These are phyloP conservation scores for Acipenser transmontanus DNA, from an alignment of 2,797 vertebrate species.

Conservation along the genomic window DNA sequence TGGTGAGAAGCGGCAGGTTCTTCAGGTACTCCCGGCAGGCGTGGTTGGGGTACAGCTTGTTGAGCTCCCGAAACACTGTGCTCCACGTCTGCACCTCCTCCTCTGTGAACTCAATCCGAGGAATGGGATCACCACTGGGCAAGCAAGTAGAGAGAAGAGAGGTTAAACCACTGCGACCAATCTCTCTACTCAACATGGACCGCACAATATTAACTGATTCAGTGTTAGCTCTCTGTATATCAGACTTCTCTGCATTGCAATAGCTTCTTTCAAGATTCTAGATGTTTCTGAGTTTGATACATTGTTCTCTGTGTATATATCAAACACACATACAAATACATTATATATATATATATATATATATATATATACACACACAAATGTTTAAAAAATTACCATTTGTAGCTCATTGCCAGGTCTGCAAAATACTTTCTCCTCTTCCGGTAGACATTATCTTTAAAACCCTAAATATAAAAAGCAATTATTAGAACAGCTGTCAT, in stretches of 20 bases:
- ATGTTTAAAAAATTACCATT: conserved; percentile 67
- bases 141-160: not conserved
- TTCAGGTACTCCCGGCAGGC: conserved; percentile 93
- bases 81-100: conserved; percentile 96
- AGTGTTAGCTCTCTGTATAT: too few relatives aligned
- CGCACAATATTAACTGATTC: too few relatives aligned
- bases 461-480: conserved; percentile 63
- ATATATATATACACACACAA: too few relatives aligned
- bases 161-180: not conserved
- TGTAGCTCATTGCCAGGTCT: conserved; percentile 83
- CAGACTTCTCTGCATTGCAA: too few relatives aligned
- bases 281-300: too few relatives aligned
- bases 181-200: too few relatives aligned
- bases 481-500: not conserved
- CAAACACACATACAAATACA: too few relatives aligned
- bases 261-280: too few relatives aligned
- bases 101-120: conserved; percentile 87
- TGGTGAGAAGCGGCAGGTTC: conserved; percentile 86
- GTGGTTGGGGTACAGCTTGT: conserved; percentile 87
- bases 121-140: conserved; percentile 81
- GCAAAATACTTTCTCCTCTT: conserved; percentile 90
- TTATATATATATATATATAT: too few relatives aligned
- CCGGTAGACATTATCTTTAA: conserved; percentile 92
- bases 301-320: too few relatives aligned
- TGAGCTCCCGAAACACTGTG: conserved; percentile 88